Percentiles rank a stretch among this genome's conserved stretches.
Conservation (phyloP, 2,888 invertebrate species). For the Buathra laborator region DNA sequence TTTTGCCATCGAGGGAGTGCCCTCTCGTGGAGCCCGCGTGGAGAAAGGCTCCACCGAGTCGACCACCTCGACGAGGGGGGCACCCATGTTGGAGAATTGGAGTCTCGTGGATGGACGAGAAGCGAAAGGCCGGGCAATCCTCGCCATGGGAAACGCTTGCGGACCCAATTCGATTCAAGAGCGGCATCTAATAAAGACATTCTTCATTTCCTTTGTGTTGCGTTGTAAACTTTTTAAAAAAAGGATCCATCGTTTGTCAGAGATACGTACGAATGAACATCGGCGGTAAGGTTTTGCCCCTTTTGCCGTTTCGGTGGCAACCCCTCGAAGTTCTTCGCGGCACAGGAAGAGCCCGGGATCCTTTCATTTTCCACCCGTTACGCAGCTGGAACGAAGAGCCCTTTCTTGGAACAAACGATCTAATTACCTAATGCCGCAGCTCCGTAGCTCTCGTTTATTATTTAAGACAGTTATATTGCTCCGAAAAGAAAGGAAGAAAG, state of each 20-base stretch:
- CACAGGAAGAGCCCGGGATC: conserved; percentile 11
- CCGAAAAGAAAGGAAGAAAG: conserved; percentile 25
- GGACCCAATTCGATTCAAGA: conserved; percentile 78
- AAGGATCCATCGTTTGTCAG: conserved; percentile 37
- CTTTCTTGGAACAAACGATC: conserved; percentile 69
- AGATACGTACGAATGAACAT: conserved; percentile 37
- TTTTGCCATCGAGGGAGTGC: conserved; percentile 61
- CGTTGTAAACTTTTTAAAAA: conserved; percentile 37
- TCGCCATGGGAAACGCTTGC: conserved; percentile 73
- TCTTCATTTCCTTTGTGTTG: conserved; percentile 82
- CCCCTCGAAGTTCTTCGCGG: conserved; percentile 32
- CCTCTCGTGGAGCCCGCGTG: conserved; percentile 44
- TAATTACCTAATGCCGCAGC: conserved; percentile 70
- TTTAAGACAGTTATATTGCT: conserved; percentile 16
- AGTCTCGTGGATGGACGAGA: conserved; percentile 71
- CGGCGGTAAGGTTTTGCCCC: conserved; percentile 59
- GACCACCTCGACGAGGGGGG: conserved; percentile 74
- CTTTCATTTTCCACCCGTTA: conserved; percentile 69
- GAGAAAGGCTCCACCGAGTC: conserved; percentile 70
- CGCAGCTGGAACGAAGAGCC: conserved; percentile 68
- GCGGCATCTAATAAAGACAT: conserved; percentile 83
- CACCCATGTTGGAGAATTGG: conserved; percentile 80
- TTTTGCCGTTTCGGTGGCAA: conserved; percentile 54
- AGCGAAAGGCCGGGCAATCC: conserved; percentile 71
- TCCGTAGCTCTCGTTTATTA: conserved; percentile 47